Conservation (phyloP, 2,113 vertebrate species). For the Hemiscyllium ocellatum region DNA sequence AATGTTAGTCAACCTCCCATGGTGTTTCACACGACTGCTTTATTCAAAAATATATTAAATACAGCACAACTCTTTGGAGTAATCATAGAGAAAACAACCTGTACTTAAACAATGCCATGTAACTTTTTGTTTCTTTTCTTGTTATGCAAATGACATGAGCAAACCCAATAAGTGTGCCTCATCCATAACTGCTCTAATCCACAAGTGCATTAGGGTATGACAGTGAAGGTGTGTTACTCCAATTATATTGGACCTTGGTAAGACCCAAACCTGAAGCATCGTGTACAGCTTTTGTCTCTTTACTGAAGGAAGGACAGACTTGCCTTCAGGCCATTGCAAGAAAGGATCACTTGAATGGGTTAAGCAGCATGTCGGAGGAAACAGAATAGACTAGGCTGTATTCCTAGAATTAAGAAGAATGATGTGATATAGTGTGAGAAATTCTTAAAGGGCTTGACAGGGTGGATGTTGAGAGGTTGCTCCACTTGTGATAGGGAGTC, state of each 20-base stretch:
- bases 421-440: too few relatives aligned
- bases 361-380: too few relatives aligned
- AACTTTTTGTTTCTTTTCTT: not conserved
- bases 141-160: not conserved
- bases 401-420: too few relatives aligned
- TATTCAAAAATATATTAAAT: not conserved
- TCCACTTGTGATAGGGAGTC: too few relatives aligned
- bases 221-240: not conserved
- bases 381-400: too few relatives aligned
- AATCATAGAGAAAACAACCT: not conserved
- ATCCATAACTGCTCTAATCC: not conserved
- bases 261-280: not conserved
- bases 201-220: not conserved
- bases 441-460: too few relatives aligned
- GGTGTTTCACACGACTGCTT: not conserved
- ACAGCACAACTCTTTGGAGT: not conserved
- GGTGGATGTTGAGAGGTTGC: too few relatives aligned
- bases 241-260: not conserved
- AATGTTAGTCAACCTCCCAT: not conserved
- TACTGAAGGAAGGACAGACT: too few relatives aligned
- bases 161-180: not conserved
- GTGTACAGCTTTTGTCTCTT: not conserved
- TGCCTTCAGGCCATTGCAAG: too few relatives aligned
- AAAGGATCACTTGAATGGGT: too few relatives aligned
- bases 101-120: not conserved